Evolutionary conservation across 2,797 vertebrate genomes (phyloP), one percentile per base, ranked within the genome.

Genomic region (Valencia hispanica): DNA sequence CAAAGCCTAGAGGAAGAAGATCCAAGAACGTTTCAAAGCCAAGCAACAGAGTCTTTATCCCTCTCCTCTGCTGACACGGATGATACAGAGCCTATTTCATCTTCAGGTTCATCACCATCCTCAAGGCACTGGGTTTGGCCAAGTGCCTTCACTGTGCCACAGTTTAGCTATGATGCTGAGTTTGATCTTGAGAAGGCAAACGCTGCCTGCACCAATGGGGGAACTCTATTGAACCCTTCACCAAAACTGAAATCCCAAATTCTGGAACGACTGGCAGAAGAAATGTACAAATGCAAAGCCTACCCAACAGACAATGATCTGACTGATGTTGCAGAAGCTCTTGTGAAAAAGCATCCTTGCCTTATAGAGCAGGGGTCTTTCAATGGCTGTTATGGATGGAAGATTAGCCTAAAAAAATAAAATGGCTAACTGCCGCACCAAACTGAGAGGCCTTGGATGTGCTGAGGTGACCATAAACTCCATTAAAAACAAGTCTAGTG

Each of bases 361-460:
- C 41, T 87, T 27, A 78, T 32, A 39, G 78, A 87, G n/a, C 63
- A 76, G 18, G 82, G 86, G 7, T 82, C 86, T 12, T 85, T 83
- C 68, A 85, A 79, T 79, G 79, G 86, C 50, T 86, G 79, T 73
- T 84, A 82, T 6, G 55, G 70, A 0, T 88, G 76, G 89, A 87
- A 83, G 79, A 77, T 79, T 0, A 85, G 70, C 55, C 45, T 80
- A n/a, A 0, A 80, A 69, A 14, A 79, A 83, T 75, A 84, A 89
- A 72, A 80, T 88, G 75, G 80, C 76, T 36, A 88, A 79, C 45
- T 43, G 78, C 27, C 2, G 30, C 27, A 69, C 76, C 39, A 84
- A 84, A 72, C 48, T 82, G 2, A 78, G 66, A 70, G 69, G 79
- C 32, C 45, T 85, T 5, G 78, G 75, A 47, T 86, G 74, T 50